phyloP scores from a whole-genome alignment of 2,113 vertebrate species.

The Cheilinus undulatus region DNA sequence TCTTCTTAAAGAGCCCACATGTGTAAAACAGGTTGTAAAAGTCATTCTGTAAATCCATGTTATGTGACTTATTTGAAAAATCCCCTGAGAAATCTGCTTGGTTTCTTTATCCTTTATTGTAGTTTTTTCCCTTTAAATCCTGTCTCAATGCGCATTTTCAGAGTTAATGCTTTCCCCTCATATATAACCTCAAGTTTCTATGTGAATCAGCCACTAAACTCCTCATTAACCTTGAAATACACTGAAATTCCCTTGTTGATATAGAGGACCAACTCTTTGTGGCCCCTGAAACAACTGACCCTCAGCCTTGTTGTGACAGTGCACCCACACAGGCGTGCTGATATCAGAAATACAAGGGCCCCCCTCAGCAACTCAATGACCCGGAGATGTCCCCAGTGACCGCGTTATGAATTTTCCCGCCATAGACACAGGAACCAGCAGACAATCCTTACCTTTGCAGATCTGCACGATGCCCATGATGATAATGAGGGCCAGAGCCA shows the following conservation, averaged over 20 bases:
- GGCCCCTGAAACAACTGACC: slow-evolving; percentile 66
- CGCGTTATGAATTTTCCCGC: neutral
- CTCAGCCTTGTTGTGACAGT: slow-evolving; percentile 62
- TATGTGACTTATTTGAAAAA: neutral
- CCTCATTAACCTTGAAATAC: slow-evolving; percentile 40
- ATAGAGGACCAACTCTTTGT: slow-evolving; percentile 31
- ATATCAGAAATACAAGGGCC: slow-evolving; percentile 63
- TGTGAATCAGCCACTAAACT: slow-evolving; percentile 19
- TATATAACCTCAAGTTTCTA: slow-evolving; percentile 24
- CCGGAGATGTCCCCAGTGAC: slow-evolving; percentile 45
- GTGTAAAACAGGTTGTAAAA: slow-evolving; percentile 10
- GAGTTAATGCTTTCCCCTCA: neutral
- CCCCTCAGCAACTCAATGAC: slow-evolving; percentile 49
- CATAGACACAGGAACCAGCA: neutral
- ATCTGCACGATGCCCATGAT: slow-evolving; percentile 94
- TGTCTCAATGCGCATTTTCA: slow-evolving; percentile 1
- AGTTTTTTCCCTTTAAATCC: slow-evolving; percentile 9
- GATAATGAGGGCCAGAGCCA: slow-evolving; percentile 92
- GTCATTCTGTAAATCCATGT: neutral
- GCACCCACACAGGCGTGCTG: slow-evolving; percentile 58
- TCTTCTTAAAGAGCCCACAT: neutral
- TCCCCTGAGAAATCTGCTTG: neutral
- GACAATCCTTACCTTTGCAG: slow-evolving; percentile 87
- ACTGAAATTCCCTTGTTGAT: slow-evolving; percentile 48
- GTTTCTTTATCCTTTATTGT: neutral